These are phyloP conservation scores for Scomber scombrus DNA, from an alignment of 2,113 vertebrate species.

Conservation along the genomic window DNA sequence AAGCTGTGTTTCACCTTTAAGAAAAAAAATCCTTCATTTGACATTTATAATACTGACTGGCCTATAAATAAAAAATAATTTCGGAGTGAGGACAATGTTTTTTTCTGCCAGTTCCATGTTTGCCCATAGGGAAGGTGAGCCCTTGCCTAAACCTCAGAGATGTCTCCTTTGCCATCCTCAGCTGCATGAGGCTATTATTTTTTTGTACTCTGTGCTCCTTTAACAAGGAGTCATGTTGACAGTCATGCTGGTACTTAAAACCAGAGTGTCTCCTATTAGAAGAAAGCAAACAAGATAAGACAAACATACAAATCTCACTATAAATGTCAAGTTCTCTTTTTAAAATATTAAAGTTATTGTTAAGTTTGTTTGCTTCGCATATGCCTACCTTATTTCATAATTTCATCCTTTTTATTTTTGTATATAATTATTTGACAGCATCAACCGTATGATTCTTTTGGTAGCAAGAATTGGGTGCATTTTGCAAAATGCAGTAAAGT, in stretches of 20 bases:
- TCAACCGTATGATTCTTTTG: neutral
- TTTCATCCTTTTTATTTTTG: neutral
- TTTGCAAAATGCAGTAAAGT: neutral
- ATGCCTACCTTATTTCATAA: neutral
- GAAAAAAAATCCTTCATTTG: slow-evolving; percentile 57
- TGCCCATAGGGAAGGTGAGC: slow-evolving; percentile 68
- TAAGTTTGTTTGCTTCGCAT: neutral
- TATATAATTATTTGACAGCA: neutral
- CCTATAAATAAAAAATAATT: slow-evolving; percentile 70
- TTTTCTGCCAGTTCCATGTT: slow-evolving; percentile 29
- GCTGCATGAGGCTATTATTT: slow-evolving; percentile 54
- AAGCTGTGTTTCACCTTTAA: slow-evolving; percentile 41
- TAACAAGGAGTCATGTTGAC: slow-evolving; percentile 47
- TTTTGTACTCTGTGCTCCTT: slow-evolving; percentile 27
- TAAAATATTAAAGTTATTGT: neutral
- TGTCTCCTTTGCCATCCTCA: slow-evolving; percentile 52
- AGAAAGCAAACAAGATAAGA: neutral
- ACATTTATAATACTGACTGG: slow-evolving; percentile 56
- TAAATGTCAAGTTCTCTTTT: neutral
- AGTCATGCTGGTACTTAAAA: slow-evolving; percentile 18
- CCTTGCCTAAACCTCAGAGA: slow-evolving; percentile 60
- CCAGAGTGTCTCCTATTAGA: neutral
- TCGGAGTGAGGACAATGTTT: slow-evolving; percentile 46
- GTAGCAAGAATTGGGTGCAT: neutral
- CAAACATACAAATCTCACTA: neutral